A percentile compares a stretch with the other conserved stretches of the same genome.
These are phyloP conservation scores for Pygocentrus nattereri DNA, from an alignment of 2,797 vertebrate genomes.

Conservation along the genomic window DNA sequence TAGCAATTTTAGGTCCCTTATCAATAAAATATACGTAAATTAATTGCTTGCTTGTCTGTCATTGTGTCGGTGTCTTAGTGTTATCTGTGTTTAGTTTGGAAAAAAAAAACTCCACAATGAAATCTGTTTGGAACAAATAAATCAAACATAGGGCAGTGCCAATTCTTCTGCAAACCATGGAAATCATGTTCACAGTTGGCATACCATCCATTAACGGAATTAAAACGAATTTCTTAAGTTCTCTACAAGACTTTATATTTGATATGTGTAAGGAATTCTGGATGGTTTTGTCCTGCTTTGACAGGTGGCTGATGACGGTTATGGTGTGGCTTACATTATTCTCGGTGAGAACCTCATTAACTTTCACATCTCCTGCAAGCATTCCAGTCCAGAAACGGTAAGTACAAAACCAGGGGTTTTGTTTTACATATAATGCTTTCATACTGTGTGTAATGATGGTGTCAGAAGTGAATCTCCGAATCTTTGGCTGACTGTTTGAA, in stretches of 20 bases:
- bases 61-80: background rate
- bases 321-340: constrained; percentile 96
- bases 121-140: background rate
- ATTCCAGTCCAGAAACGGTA: constrained; percentile 92
- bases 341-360: constrained; percentile 90
- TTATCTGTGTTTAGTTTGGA: too few relatives aligned
- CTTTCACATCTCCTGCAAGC: constrained; percentile 96
- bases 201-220: too few relatives aligned
- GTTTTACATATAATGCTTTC: background rate
- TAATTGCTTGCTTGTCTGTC: background rate
- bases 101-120: background rate
- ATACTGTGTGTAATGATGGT: background rate
- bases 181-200: background rate
- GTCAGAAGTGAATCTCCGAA: background rate
- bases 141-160: background rate
- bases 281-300: background rate
- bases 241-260: too few relatives aligned
- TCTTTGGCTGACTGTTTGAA: background rate
- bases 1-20: too few relatives aligned
- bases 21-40: background rate
- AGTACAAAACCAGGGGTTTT: constrained; percentile 59
- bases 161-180: background rate
- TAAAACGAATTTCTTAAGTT: too few relatives aligned
- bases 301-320: constrained; percentile 96
- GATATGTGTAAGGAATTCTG: background rate